Conservation (phyloP, 2,797 vertebrate genomes). For the Paramormyrops hopkinsi region DNA sequence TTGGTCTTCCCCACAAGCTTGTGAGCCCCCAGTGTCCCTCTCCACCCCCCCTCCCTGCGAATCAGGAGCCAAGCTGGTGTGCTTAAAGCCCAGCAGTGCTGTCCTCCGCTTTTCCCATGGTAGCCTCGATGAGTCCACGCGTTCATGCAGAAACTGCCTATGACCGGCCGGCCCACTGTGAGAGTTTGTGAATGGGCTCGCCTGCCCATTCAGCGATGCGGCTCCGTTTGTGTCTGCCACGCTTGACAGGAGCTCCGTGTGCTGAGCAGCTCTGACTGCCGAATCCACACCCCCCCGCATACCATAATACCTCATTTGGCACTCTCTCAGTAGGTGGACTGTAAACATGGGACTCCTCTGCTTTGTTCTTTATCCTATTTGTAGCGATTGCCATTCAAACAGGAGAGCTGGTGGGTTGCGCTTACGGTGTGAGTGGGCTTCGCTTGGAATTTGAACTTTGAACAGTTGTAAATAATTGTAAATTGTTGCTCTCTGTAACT, state of each 20-base stretch:
- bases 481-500: not conserved
- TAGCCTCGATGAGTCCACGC: constrained; percentile 44
- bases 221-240: constrained; percentile 48
- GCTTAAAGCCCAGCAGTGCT: not conserved
- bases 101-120: not conserved
- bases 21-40: not conserved
- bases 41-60: not conserved
- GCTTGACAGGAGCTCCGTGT: constrained; percentile 43
- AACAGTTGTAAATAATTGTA: not conserved
- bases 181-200: constrained; percentile 58
- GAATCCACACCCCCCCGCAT: constrained; percentile 33
- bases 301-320: constrained; percentile 48
- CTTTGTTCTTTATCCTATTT: not conserved
- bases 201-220: constrained; percentile 52
- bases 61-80: not conserved
- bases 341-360: not conserved
- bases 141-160: constrained; percentile 66
- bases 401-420: not conserved
- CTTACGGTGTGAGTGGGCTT: not conserved
- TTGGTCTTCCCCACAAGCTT: not conserved
- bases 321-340: constrained; percentile 26
- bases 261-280: constrained; percentile 63
- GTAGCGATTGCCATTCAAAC: not conserved
- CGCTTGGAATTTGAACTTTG: not conserved
- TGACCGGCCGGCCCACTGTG: constrained; percentile 56